phyloP scores from a whole-genome alignment of 2,113 vertebrate genomes.

The Lagopus muta region DNA sequence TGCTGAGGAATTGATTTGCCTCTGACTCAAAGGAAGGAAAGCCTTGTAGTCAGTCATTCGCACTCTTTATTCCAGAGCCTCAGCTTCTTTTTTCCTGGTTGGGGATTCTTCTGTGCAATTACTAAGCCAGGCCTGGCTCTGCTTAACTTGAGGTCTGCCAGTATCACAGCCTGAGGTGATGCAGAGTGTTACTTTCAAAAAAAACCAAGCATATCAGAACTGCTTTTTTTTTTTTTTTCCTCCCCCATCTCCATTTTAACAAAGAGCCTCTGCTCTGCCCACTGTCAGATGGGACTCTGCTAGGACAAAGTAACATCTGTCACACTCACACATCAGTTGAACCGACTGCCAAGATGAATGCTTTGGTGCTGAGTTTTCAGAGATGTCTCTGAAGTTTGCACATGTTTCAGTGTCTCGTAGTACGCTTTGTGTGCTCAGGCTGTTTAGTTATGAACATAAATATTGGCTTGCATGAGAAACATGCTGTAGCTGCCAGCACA shows the following conservation, averaged over 20 bases:
- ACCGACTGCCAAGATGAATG: neutral
- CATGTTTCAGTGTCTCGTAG: neutral
- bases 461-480: neutral
- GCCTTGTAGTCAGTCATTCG: neutral
- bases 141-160: constrained; percentile 1
- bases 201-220: neutral
- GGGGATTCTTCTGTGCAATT: constrained; percentile 26
- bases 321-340: neutral
- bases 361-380: constrained; percentile 19
- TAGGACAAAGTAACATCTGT: constrained; percentile 34
- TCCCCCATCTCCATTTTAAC: neutral
- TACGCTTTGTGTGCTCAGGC: neutral
- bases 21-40: neutral
- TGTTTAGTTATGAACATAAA: neutral
- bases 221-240: neutral
- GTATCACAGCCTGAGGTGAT: constrained; percentile 1
- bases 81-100: neutral
- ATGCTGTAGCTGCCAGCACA: neutral
- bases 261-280: neutral
- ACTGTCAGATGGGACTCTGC: neutral
- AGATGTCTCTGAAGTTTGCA: constrained; percentile 25
- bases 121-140: neutral
- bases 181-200: neutral
- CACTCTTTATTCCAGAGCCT: neutral
- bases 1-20: constrained; percentile 22